Base-by-base conservation (phyloP, 2,888 invertebrate species). In the Drosophila infuscata region DNA sequence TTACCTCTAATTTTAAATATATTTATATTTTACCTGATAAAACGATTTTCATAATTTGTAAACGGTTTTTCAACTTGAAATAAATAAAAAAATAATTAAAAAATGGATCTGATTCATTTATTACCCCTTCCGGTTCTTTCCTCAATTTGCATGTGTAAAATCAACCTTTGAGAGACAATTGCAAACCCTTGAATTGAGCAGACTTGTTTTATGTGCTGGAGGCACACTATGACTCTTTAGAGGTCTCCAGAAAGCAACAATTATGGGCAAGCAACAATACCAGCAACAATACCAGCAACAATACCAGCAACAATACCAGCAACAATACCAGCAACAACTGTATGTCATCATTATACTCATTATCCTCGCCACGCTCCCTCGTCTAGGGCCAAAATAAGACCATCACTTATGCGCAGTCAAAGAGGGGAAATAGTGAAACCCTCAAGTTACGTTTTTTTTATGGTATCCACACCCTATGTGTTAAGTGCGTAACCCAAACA, bases 341-440 rank as follows among this genome's bases (percentile, higher is more conserved):
- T 56, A 36, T 77, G 77, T 79, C 73, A 70, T 82, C 84, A 82
- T 76, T 75, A 81, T 70, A 72, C 71, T 75, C 74, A 86, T 83
- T 81, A 81, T 43, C 35, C 52, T 52, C 15, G 17, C 15, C 3
- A n/a, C 3, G 12, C 41, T 29, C 53, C 9, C 29, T 3, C 5
- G 12, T 3, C 49, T 32, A 33, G 33, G 46, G 30, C 46, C 38
- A 51, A 20, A 65, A 65, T 63, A 72, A 59, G 71, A 68, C 70
- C 72, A 80, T 65, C 72, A 80, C 74, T 74, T 77, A 80, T 74
- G 74, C 59, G 67, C 62, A 68, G 63, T 63, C 70, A 70, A 66
- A 51, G 52, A 30, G 64, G 70, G 38, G 15, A 2, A n/a, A 9
- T 57, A 49, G 38, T n/a, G 49, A 30, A 54, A 33, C 49, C 63